These are phyloP conservation scores for Xestia rhomboidea DNA, from an alignment of 2,888 invertebrate genomes.

Conservation along the genomic window DNA sequence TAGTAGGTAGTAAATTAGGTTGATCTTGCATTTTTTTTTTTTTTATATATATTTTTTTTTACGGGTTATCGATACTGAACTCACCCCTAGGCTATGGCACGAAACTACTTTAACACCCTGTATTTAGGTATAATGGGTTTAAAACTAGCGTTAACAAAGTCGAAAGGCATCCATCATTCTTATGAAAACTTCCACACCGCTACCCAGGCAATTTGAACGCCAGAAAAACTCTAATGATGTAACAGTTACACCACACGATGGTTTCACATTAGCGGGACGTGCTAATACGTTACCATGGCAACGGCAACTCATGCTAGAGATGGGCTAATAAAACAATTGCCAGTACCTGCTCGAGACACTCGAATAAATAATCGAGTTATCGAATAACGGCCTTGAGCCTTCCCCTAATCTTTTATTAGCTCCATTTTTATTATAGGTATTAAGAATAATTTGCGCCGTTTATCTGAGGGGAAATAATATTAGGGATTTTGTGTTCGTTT, in stretches of 20 bases:
- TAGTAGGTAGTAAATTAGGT: too few species aligned
- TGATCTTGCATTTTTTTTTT: too few species aligned
- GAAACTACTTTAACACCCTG: too few species aligned
- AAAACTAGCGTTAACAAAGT: too few species aligned
- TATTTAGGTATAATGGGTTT: too few species aligned
- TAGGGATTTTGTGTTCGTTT: slow-evolving; percentile 4
- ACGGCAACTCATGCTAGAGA: slow-evolving; percentile 50
- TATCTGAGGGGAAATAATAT: slow-evolving; percentile 19
- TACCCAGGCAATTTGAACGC: slow-evolving; percentile 3
- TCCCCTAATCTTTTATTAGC: slow-evolving; percentile 43
- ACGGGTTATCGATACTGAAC: too few species aligned
- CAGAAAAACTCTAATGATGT: slow-evolving; percentile 25
- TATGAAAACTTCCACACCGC: neutral
- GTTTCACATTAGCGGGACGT: slow-evolving; percentile 11
- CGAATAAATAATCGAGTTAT: slow-evolving; percentile 41
- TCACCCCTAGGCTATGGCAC: too few species aligned
- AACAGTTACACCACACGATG: slow-evolving; percentile 24
- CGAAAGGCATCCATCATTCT: too few species aligned
- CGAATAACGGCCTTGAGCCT: slow-evolving; percentile 37
- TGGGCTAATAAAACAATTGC: slow-evolving; percentile 40
- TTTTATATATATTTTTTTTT: too few species aligned
- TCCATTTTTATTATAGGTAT: slow-evolving; percentile 40
- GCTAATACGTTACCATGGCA: slow-evolving; percentile 53
- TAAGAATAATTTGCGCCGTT: slow-evolving; percentile 37
- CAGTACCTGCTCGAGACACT: slow-evolving; percentile 21